Conservation (phyloP, 1,140 invertebrate genomes). For the Sitodiplosis mosellana region DNA sequence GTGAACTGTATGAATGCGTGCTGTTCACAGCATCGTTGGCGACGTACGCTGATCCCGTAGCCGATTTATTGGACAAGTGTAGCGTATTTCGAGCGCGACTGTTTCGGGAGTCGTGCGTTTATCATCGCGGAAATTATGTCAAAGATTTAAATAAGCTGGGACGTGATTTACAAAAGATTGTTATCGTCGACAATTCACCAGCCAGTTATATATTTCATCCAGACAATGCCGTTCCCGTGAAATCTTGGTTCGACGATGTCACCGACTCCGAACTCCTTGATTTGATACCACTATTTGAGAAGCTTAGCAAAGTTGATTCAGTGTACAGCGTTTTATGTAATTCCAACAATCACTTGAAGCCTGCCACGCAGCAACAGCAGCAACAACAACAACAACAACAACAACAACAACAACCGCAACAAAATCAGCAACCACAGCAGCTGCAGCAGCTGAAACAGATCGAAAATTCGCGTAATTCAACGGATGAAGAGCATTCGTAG, state of each 20-base stretch:
- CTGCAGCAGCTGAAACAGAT: too few relatives aligned
- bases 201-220: conserved; percentile 99
- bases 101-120: conserved; percentile 99
- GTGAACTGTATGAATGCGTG: conserved; percentile 97
- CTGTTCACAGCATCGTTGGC: conserved; percentile 97
- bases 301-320: conserved; percentile 82
- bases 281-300: conserved; percentile 90
- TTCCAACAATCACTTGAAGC: conserved; percentile 42
- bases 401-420: too few relatives aligned
- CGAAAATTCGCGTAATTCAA: too few relatives aligned
- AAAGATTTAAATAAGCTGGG: conserved; percentile 98
- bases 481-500: too few relatives aligned
- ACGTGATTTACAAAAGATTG: conserved; percentile 85
- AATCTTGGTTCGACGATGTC: conserved; percentile 96
- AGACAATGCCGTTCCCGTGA: conserved; percentile 95
- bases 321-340: conserved; percentile 83
- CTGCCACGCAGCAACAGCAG: neutral
- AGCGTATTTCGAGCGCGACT: conserved; percentile 89
- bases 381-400: neutral
- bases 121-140: conserved; percentile 98
- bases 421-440: too few relatives aligned
- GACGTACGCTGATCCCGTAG: conserved; percentile 99
- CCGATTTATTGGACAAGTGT: conserved; percentile 84
- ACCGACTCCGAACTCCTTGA: conserved; percentile 86
- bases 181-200: conserved; percentile 99